A percentile compares a stretch with the other conserved stretches of the same genome.
These are phyloP conservation scores for Chelonus formosanus DNA, from an alignment of 2,888 invertebrate genomes.

Conservation along the genomic window DNA sequence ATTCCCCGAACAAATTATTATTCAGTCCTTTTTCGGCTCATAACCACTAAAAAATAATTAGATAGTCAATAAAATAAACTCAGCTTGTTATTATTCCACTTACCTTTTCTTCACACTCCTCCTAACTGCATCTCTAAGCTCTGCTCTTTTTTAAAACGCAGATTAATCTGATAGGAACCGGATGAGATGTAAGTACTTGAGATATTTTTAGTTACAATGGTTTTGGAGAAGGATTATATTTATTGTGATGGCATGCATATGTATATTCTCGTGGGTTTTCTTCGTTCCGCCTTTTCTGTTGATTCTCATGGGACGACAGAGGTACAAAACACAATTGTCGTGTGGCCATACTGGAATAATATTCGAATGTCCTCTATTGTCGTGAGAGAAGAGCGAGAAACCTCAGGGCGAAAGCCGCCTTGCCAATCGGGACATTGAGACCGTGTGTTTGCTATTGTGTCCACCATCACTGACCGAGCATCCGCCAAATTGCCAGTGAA, in stretches of 20 bases:
- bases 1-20: too few relatives aligned
- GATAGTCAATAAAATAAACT: too few relatives aligned
- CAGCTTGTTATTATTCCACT: too few relatives aligned
- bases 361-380: constrained; percentile 25
- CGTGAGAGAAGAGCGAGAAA: constrained; percentile 7
- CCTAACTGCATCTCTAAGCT: too few relatives aligned
- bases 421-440: constrained; percentile 10
- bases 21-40: too few relatives aligned
- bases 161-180: constrained; percentile 4
- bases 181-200: background rate
- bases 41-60: too few relatives aligned
- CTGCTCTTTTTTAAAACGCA: background rate
- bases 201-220: too few relatives aligned
- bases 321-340: constrained; percentile 13
- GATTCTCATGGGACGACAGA: constrained; percentile 2
- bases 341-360: constrained; percentile 19
- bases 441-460: constrained; percentile 5
- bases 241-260: constrained; percentile 12
- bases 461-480: background rate
- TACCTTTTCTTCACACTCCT: too few relatives aligned
- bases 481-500: constrained; percentile 4
- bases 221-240: background rate
- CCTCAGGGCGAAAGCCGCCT: constrained; percentile 13
- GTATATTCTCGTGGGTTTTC: background rate
- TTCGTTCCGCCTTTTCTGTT: background rate